Evolutionary conservation across 2,113 vertebrate species (phyloP).

Genomic region (Oncorhynchus keta): DNA sequence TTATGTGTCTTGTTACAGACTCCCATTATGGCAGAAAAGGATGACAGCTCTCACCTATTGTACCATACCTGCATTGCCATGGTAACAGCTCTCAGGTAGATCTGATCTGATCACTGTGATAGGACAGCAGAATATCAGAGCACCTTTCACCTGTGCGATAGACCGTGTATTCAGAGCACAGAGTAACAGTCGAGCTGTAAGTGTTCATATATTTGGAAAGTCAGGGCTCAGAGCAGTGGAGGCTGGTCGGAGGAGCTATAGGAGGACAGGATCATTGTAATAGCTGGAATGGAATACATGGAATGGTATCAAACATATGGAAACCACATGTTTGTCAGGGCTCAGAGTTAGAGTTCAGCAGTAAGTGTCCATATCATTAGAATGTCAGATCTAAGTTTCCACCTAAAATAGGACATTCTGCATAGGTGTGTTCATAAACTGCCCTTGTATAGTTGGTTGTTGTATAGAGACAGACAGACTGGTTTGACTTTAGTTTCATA

Average conservation of each 20-base stretch:
- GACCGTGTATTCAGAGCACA: background rate
- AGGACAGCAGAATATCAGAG: constrained; percentile 4
- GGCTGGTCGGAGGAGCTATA: too few species aligned
- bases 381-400: background rate
- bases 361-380: background rate
- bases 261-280: too few species aligned
- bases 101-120: background rate
- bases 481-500: background rate
- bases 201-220: background rate
- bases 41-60: constrained; percentile 12
- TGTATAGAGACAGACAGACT: background rate
- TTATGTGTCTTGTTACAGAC: constrained; percentile 3
- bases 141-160: constrained; percentile 1
- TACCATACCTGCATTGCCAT: constrained; percentile 13
- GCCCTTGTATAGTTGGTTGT: background rate
- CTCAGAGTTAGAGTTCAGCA: background rate
- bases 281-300: background rate
- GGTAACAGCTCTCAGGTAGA: constrained; percentile 15
- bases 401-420: background rate
- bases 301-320: background rate
- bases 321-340: too few species aligned
- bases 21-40: constrained; percentile 10
- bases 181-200: background rate
- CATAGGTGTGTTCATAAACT: background rate
- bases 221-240: background rate